A percentile compares a stretch with the other conserved stretches of the same genome.
phyloP scores from a whole-genome alignment of 1,140 invertebrate species.

The Hylaeus anthracinus region DNA sequence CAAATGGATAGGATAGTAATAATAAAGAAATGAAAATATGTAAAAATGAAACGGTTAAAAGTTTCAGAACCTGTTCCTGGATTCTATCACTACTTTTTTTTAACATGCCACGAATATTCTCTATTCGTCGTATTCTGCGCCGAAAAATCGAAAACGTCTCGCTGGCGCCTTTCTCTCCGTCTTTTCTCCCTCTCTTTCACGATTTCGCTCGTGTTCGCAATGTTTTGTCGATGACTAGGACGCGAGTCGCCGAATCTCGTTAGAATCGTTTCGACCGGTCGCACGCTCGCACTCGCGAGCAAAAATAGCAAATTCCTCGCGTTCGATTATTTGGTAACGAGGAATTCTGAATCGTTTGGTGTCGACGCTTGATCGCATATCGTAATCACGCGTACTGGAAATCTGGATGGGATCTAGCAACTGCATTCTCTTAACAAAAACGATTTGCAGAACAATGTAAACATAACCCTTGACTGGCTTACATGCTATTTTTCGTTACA shows the following conservation, averaged over 20 bases:
- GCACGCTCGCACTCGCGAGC: not conserved
- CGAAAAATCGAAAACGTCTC: slow-evolving; percentile 26
- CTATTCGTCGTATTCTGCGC: not conserved
- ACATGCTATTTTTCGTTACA: too few relatives aligned
- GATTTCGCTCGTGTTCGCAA: slow-evolving; percentile 33
- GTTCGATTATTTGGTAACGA: too few relatives aligned
- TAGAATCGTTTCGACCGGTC: not conserved
- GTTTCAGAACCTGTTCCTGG: slow-evolving; percentile 8
- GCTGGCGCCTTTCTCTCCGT: slow-evolving; percentile 29
- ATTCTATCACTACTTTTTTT: slow-evolving; percentile 9
- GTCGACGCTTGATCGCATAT: not conserved
- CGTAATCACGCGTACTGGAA: too few relatives aligned
- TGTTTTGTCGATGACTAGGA: slow-evolving; percentile 41
- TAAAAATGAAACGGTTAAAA: not conserved
- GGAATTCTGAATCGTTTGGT: not conserved
- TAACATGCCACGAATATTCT: slow-evolving; percentile 15
- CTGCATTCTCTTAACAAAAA: too few relatives aligned
- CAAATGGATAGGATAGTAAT: not conserved
- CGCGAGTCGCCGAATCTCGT: slow-evolving; percentile 4
- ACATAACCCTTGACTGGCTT: too few relatives aligned
- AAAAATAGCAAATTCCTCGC: not conserved
- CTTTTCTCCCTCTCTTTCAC: not conserved
- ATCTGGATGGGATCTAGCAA: too few relatives aligned
- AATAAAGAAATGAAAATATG: not conserved
- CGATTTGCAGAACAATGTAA: too few relatives aligned